Base-by-base conservation (phyloP, 2,888 invertebrate genomes). In the Lycophotia porphyrea region DNA sequence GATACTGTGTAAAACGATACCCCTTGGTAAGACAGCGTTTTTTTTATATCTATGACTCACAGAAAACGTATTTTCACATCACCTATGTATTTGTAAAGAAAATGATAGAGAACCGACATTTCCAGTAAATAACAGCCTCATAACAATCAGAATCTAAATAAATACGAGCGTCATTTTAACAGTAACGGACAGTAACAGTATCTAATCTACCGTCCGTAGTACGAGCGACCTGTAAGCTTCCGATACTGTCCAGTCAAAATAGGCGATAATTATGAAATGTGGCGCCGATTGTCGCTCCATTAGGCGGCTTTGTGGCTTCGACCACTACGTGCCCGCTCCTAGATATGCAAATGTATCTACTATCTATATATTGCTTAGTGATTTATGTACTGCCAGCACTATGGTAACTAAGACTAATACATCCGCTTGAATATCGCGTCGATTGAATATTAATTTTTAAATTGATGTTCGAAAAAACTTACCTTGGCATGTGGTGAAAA, bases 231-330 rank as follows among this genome's bases (percentile, higher is more conserved):
- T 84, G 88, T 90, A 90, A 92, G 93, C 94, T 92, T 91, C 93
- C 93, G 93, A 95, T 95, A 94, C 93, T 93, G 93, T 93, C 92
- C 94, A 91, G 93, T 95, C 94, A 95, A 95, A 95, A 95, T 95
- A 95, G 95, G 91, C 94, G 94, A 96, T 96, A 95, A 95, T 95
- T 96, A 95, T 96, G 96, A 96, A 94, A 94, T 95, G 93, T 94
- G 91, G 92, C 93, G 92, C 92, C 94, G 93, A 95, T 95, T 96
- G 95, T 95, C 93, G 93, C 91, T 88, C 94, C 93, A 95, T 95
- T 95, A 95, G 92, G 86, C 92, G 92, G 95, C 95, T 95, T 95
- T 95, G 95, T 94, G 91, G 92, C 91, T 89, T 87, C 86, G 87
- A 80, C 84, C 89, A 89, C 90, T 91, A 92, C 90, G 92, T 92